Evolutionary conservation across 2,113 vertebrate species (phyloP).

Genomic region (Larimichthys polyactis): DNA sequence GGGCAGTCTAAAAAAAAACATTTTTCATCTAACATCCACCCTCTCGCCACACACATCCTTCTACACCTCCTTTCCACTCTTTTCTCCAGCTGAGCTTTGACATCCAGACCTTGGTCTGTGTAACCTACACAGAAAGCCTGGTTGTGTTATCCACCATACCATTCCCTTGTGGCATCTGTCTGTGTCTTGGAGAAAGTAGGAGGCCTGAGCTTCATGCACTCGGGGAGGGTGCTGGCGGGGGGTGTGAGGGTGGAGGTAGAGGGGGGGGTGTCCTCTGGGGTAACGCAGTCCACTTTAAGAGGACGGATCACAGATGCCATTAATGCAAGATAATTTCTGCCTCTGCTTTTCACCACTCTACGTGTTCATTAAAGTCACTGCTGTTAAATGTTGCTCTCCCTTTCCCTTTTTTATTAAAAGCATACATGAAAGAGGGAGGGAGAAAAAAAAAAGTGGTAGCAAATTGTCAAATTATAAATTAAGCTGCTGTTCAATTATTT

Average conservation of each 20-base stretch:
- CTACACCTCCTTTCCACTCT: slow-evolving; percentile 26
- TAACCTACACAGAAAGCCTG: slow-evolving; percentile 57
- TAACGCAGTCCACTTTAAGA: slow-evolving; percentile 60
- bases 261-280: slow-evolving; percentile 28
- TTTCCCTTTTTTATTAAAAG: slow-evolving; percentile 73
- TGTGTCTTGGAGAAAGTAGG: slow-evolving; percentile 47
- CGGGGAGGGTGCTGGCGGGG: background rate
- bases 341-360: slow-evolving; percentile 56
- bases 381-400: slow-evolving; percentile 79
- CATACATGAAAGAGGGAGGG: slow-evolving; percentile 71
- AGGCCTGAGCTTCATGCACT: slow-evolving; percentile 34
- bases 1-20: slow-evolving; percentile 48
- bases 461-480: slow-evolving; percentile 86
- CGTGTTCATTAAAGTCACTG: slow-evolving; percentile 79
- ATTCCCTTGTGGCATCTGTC: slow-evolving; percentile 70
- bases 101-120: slow-evolving; percentile 56
- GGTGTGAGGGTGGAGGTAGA: background rate
- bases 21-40: slow-evolving; percentile 27
- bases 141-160: slow-evolving; percentile 52
- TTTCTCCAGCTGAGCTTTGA: slow-evolving; percentile 55
- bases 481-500: slow-evolving; percentile 85
- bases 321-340: slow-evolving; percentile 67
- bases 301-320: slow-evolving; percentile 66
- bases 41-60: slow-evolving; percentile 10
- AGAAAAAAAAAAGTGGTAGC: slow-evolving; percentile 73